Evolutionary conservation across 2,797 vertebrate genomes (phyloP).

Genomic region (Siniperca obscura): DNA sequence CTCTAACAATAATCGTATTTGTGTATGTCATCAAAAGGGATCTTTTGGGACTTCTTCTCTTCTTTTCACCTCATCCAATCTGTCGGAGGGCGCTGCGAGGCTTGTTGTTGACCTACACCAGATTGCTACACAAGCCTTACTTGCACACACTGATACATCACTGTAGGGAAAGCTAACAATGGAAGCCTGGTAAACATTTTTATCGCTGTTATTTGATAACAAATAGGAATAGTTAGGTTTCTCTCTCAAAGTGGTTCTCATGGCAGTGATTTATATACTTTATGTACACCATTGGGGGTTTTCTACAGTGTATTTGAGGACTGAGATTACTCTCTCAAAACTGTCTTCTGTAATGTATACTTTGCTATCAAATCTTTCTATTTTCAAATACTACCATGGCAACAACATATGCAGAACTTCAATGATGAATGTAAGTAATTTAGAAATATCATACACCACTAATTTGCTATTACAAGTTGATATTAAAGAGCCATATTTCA

Average conservation of each 20-base stretch:
- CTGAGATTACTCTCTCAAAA: background rate
- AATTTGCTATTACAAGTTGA: background rate
- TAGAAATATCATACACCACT: background rate
- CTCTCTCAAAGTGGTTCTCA: background rate
- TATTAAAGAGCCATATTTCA: background rate
- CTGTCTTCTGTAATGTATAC: background rate
- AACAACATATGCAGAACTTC: no score
- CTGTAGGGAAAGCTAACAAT: conserved; percentile 10
- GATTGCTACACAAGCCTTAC: conserved; percentile 13
- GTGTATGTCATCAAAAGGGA: conserved; percentile 34
- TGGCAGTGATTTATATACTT: background rate
- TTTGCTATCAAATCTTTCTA: background rate
- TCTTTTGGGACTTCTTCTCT: conserved; percentile 35
- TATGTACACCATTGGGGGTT: background rate
- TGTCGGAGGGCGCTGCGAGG: background rate
- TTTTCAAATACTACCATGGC: background rate
- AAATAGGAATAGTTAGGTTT: background rate
- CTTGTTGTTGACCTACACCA: conserved; percentile 28
- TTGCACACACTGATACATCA: conserved; percentile 5
- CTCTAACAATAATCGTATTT: conserved; percentile 33
- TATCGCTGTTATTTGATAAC: conserved; percentile 10
- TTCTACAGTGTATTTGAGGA: background rate
- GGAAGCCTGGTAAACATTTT: conserved; percentile 16
- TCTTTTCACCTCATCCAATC: conserved; percentile 29
- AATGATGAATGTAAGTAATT: no score